Evolutionary conservation across 2,113 vertebrate genomes (phyloP).

Genomic region (Artemisiospiza belli): DNA sequence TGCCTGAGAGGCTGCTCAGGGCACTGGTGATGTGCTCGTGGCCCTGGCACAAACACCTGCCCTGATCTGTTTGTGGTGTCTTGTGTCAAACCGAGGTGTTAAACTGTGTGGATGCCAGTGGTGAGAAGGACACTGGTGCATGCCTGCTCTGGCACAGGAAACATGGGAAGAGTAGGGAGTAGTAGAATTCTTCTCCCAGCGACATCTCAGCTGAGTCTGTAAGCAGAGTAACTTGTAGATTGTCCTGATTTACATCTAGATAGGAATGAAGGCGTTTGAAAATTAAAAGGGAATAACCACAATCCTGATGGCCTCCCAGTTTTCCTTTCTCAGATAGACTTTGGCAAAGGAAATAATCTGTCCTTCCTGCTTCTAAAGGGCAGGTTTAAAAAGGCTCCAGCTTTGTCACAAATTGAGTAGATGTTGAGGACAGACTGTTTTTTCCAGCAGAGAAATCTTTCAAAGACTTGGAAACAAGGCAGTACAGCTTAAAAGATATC

Average conservation of each 20-base stretch:
- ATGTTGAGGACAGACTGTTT: not conserved
- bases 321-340: not conserved
- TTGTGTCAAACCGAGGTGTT: not conserved
- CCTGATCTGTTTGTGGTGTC: not conserved
- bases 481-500: not conserved
- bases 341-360: not conserved
- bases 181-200: not conserved
- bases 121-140: not conserved
- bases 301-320: not conserved
- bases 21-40: fast-evolving
- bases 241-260: not conserved
- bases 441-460: not conserved
- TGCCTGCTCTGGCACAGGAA: not conserved
- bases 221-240: not conserved
- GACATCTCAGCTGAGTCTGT: not conserved
- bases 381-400: not conserved
- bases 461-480: not conserved
- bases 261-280: not conserved
- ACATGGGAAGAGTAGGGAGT: not conserved
- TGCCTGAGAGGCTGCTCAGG: not conserved
- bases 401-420: not conserved
- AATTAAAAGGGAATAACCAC: not conserved
- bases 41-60: not conserved
- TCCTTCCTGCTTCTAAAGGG: not conserved
- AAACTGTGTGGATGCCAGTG: not conserved